These are phyloP conservation scores for Ascidia mentula DNA, from an alignment of 23 tunicate species.

Conservation along the genomic window DNA sequence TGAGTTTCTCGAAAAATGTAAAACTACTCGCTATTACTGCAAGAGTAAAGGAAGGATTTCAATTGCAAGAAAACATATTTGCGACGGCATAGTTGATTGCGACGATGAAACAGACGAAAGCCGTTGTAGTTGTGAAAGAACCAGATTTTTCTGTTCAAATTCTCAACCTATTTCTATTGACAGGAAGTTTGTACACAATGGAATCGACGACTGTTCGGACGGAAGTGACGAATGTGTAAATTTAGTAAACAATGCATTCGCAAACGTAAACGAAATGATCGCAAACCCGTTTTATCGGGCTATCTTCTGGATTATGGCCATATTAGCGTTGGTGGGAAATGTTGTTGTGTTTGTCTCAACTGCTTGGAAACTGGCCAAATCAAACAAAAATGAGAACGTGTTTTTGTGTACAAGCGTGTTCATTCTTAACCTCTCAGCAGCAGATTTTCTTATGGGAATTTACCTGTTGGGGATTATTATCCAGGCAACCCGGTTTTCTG, in stretches of 20 bases:
- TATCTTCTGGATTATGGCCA: conserved; percentile 1
- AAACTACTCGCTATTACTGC: background rate
- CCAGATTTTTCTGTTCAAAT: conserved; percentile 10
- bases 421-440: background rate
- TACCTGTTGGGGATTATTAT: background rate
- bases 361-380: background rate
- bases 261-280: conserved; percentile 2
- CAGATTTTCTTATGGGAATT: conserved; percentile 24
- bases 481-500: background rate
- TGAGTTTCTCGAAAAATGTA: background rate
- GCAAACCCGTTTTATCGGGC: background rate
- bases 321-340: conserved; percentile 7
- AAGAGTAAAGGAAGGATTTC: background rate
- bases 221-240: conserved; percentile 23
- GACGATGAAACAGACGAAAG: conserved; percentile 17
- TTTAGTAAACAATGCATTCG: background rate
- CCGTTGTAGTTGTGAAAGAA: background rate
- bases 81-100: conserved; percentile 18
- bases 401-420: background rate
- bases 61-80: background rate
- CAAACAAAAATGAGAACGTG: background rate
- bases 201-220: conserved; percentile 22
- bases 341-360: background rate
- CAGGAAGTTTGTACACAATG: background rate
- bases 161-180: background rate